A percentile compares a stretch with the other conserved stretches of the same genome.
Evolutionary conservation across 2,797 vertebrate genomes (phyloP).

Genomic region (Pseudomugil gertrudae): DNA sequence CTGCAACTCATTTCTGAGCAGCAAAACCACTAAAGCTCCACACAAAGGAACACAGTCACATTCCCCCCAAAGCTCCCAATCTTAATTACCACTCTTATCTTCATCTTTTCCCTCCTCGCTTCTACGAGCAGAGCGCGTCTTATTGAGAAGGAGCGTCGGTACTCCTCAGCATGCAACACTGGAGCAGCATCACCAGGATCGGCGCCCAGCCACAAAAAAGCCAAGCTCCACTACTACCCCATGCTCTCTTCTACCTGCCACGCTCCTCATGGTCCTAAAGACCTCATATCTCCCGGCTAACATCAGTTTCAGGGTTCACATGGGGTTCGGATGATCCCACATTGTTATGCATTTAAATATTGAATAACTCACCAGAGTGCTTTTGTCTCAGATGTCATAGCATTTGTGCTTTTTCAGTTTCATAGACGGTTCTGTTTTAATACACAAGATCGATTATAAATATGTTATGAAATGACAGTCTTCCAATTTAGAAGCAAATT

Average conservation of each 20-base stretch:
- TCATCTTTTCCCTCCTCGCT: conserved; percentile 85
- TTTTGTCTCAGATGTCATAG: no score
- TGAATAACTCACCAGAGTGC: neutral
- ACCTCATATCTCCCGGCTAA: neutral
- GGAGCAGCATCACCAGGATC: conserved; percentile 42
- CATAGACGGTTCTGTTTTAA: neutral
- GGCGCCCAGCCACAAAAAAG: conserved; percentile 18
- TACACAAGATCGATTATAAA: neutral
- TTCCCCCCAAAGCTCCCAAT: conserved; percentile 49
- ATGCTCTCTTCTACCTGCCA: conserved; percentile 27
- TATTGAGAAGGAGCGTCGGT: conserved; percentile 18
- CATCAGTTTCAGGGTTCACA: neutral
- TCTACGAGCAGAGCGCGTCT: conserved; percentile 50
- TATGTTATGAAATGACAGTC: neutral
- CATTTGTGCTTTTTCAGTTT: neutral
- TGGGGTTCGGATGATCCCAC: neutral
- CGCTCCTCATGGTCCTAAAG: conserved; percentile 76
- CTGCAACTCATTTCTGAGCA: conserved; percentile 41
- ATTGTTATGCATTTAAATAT: neutral
- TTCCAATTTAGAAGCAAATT: neutral
- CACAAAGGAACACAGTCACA: conserved; percentile 23
- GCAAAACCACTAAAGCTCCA: conserved; percentile 14
- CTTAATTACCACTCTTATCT: conserved; percentile 89
- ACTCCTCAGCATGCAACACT: conserved; percentile 48
- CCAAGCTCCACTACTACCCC: conserved; percentile 50